Evolutionary conservation across 2,113 vertebrate species (phyloP).

Genomic region (Hippotragus niger): DNA sequence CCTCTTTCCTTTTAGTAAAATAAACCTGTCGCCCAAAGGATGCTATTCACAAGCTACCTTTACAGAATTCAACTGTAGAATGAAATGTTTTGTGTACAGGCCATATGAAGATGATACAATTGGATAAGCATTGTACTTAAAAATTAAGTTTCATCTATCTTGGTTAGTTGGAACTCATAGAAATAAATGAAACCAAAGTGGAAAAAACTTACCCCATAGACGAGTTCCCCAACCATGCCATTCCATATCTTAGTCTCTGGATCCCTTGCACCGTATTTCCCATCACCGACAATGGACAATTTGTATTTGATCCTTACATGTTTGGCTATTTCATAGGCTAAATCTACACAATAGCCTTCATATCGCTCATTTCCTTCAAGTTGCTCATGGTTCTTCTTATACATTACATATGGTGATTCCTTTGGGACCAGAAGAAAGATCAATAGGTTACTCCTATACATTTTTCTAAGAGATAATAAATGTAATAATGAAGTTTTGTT

Average conservation of each 20-base stretch:
- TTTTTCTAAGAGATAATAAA: constrained; percentile 79
- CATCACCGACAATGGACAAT: constrained; percentile 98
- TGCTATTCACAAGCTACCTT: neutral
- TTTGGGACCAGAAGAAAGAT: constrained; percentile 86
- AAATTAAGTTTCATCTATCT: constrained; percentile 16
- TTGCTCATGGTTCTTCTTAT: constrained; percentile 98
- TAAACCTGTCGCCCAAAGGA: constrained; percentile 4
- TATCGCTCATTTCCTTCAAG: constrained; percentile 99
- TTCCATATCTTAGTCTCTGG: constrained; percentile 99
- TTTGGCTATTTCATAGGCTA: constrained; percentile 99
- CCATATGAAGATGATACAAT: neutral
- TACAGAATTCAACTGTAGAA: neutral
- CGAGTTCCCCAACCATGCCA: constrained; percentile 99
- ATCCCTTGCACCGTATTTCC: constrained; percentile 98
- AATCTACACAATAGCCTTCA: constrained; percentile 99
- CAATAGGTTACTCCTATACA: constrained; percentile 83
- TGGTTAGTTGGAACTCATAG: neutral
- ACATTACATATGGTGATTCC: constrained; percentile 99
- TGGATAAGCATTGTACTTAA: neutral
- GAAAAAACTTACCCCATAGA: constrained; percentile 97
- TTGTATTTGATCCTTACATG: constrained; percentile 99
- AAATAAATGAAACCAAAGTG: constrained; percentile 70
- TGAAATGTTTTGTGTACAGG: neutral
- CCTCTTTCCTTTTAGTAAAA: constrained; percentile 36
- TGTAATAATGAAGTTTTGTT: constrained; percentile 13